Evolutionary conservation across 2,113 vertebrate genomes (phyloP).

Genomic region (Nymphicus hollandicus): DNA sequence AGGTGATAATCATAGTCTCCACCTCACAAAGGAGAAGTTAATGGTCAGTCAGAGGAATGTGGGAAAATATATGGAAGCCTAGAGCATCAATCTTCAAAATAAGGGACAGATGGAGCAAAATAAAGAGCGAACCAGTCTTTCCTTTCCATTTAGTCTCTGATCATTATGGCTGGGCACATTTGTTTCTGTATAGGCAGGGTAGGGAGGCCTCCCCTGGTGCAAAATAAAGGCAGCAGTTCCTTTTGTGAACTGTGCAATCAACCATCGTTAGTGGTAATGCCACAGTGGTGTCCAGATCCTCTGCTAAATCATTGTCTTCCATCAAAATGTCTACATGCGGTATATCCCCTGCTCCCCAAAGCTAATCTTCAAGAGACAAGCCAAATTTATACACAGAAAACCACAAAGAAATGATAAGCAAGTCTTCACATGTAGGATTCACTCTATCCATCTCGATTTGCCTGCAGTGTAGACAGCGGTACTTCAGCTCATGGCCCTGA

Average conservation of each 20-base stretch:
- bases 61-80: background rate
- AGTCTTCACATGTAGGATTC: background rate
- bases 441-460: fast-evolving
- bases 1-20: background rate
- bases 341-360: background rate
- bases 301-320: background rate
- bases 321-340: background rate
- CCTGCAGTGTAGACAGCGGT: background rate
- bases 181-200: background rate
- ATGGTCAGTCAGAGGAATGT: background rate
- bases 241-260: background rate
- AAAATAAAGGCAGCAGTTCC: background rate
- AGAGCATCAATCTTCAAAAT: background rate
- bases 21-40: background rate
- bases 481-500: background rate
- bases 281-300: background rate
- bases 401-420: background rate
- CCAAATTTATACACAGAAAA: background rate
- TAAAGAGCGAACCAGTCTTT: background rate
- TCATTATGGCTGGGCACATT: background rate
- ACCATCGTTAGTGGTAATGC: background rate
- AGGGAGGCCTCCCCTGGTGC: background rate
- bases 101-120: background rate
- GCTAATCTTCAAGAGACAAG: background rate
- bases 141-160: background rate